Percentiles rank a stretch among this genome's conserved stretches.
These are phyloP conservation scores for Brassicogethes aeneus DNA, from an alignment of 2,888 invertebrate genomes.

Conservation along the genomic window DNA sequence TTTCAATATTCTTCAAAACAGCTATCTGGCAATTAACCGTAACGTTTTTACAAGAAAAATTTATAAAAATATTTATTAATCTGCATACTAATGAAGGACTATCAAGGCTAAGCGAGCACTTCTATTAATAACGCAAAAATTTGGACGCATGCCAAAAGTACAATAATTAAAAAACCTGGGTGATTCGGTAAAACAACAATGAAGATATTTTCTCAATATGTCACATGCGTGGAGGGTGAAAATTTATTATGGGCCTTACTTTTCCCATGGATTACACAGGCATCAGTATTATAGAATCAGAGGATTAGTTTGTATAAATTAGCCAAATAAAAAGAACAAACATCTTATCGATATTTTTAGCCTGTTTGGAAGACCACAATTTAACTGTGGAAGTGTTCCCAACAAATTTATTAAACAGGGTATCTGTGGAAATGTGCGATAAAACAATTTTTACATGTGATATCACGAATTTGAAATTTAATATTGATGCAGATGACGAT, in stretches of 20 bases:
- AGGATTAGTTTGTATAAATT: slow-evolving; percentile 27
- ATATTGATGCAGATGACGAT: slow-evolving; percentile 29
- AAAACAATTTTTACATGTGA: slow-evolving; percentile 31
- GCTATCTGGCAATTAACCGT: slow-evolving; percentile 26
- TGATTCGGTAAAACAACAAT: no score
- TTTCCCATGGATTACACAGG: slow-evolving; percentile 29
- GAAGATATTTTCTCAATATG: slow-evolving; percentile 5
- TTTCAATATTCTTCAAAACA: slow-evolving; percentile 22
- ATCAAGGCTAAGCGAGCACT: not conserved
- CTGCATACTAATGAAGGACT: no score
- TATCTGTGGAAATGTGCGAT: slow-evolving; percentile 28
- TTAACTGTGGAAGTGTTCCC: slow-evolving; percentile 29
- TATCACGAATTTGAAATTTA: slow-evolving; percentile 30
- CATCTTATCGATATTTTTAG: not conserved
- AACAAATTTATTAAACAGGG: slow-evolving; percentile 26
- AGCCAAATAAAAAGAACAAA: not conserved
- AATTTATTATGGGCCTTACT: slow-evolving; percentile 33
- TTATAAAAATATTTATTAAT: no score
- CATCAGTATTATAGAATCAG: slow-evolving; percentile 30
- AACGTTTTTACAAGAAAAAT: no score
- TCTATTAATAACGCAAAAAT: no score
- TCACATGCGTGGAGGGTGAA: slow-evolving; percentile 16
- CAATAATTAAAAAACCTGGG: slow-evolving; percentile 5
- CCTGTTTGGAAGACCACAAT: no score
- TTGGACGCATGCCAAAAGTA: slow-evolving; percentile 7